These are phyloP conservation scores for Euzophera pinguis DNA, from an alignment of 2,888 invertebrate genomes.

Conservation along the genomic window DNA sequence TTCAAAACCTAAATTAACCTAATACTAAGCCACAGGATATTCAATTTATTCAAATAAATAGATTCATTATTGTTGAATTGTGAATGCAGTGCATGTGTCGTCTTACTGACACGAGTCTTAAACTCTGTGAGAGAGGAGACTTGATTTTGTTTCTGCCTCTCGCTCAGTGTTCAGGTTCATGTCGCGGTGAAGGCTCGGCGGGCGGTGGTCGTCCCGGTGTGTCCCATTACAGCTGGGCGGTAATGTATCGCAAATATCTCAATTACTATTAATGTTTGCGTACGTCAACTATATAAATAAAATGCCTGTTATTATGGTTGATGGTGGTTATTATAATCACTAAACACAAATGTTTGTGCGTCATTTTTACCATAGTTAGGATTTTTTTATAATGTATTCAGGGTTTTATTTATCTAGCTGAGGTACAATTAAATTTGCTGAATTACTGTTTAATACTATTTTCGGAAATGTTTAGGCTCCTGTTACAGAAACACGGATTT, in stretches of 20 bases:
- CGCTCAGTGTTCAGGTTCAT: not conserved
- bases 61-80: not conserved
- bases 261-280: not conserved
- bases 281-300: not conserved
- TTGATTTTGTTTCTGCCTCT: not conserved
- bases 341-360: not conserved
- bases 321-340: no score
- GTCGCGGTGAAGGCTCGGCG: conserved; percentile 10
- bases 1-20: conserved; percentile 43
- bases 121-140: not conserved
- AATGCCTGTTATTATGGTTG: not conserved
- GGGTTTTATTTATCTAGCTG: not conserved
- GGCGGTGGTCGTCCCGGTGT: not conserved
- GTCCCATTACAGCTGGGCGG: not conserved
- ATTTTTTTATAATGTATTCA: not conserved
- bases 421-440: no score
- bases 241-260: not conserved
- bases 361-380: no score
- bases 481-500: no score
- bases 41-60: not conserved
- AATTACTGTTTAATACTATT: no score
- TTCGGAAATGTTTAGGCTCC: no score
- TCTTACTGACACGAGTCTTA: not conserved
- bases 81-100: not conserved
- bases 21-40: conserved; percentile 36